Percentiles rank a stretch among this genome's conserved stretches.
Conservation (phyloP, 2,888 invertebrate species). For the Drosophila pegasa region DNA sequence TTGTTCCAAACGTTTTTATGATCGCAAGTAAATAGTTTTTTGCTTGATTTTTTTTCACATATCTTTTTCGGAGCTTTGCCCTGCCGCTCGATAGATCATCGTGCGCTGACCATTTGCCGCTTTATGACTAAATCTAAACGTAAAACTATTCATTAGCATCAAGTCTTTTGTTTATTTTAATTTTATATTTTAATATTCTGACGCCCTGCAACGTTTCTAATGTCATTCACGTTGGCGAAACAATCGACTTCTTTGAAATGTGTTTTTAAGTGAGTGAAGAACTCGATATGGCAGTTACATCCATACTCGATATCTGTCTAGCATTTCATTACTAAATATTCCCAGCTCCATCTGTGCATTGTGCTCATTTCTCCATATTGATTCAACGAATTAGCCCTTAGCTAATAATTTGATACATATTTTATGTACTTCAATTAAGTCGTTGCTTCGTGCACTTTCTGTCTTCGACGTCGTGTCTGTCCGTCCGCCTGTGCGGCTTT, state of each 20-base stretch:
- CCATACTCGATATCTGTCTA: neutral
- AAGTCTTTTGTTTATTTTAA: constrained; percentile 8
- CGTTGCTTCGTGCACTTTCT: neutral
- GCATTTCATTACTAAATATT: no score
- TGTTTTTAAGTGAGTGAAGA: neutral
- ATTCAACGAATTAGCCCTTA: no score
- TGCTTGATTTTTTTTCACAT: neutral
- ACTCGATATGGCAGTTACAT: neutral
- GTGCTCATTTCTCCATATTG: no score
- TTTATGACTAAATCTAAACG: constrained; percentile 35
- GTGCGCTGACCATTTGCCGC: constrained; percentile 15
- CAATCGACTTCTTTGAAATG: neutral
- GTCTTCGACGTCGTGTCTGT: fast-evolving
- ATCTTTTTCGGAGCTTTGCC: neutral
- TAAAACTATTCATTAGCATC: constrained; percentile 30
- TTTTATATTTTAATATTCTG: constrained; percentile 13
- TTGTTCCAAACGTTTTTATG: constrained; percentile 26
- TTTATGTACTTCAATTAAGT: neutral
- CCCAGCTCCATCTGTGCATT: neutral
- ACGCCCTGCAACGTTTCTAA: constrained; percentile 9
- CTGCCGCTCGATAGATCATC: constrained; percentile 40
- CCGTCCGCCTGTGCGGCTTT: neutral
- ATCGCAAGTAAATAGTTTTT: constrained; percentile 12
- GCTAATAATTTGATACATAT: no score
- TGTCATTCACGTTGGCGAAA: neutral